phyloP scores from a whole-genome alignment of 2,113 vertebrate genomes.

The Gadus chalcogrammus region DNA sequence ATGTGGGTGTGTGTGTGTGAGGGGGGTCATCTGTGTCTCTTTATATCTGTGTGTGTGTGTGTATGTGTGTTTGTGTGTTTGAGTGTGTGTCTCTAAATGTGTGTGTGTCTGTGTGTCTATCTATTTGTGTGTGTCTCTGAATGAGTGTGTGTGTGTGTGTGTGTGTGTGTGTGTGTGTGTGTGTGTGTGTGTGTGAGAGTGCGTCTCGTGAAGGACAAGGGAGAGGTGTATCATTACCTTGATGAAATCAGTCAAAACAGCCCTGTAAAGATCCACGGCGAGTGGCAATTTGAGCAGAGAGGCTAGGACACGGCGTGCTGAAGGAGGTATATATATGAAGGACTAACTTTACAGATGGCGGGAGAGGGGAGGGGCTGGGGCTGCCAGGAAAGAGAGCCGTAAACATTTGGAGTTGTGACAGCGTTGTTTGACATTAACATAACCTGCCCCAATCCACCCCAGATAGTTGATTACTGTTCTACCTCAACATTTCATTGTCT shows the following conservation, averaged over 20 bases:
- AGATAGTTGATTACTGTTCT: slow-evolving; percentile 1
- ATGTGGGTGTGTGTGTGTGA: no score
- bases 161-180: no score
- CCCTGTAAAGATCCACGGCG: neutral
- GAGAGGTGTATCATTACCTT: neutral
- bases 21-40: no score
- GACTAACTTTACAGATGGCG: slow-evolving; percentile 28
- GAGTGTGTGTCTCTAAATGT: neutral
- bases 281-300: neutral
- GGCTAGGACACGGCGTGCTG: neutral
- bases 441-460: slow-evolving; percentile 32
- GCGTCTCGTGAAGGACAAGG: neutral
- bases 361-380: slow-evolving; percentile 16
- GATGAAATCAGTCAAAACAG: neutral
- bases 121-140: neutral
- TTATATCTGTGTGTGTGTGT: no score
- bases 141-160: no score
- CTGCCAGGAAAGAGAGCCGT: slow-evolving; percentile 40
- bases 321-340: slow-evolving; percentile 21
- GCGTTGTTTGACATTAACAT: slow-evolving; percentile 36
- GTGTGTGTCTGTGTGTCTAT: neutral
- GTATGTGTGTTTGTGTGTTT: no score
- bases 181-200: neutral
- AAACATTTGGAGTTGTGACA: slow-evolving; percentile 45
- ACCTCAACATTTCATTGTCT: neutral